These are phyloP conservation scores for Meleagris gallopavo DNA, from an alignment of 2,113 vertebrate species.

Conservation along the genomic window DNA sequence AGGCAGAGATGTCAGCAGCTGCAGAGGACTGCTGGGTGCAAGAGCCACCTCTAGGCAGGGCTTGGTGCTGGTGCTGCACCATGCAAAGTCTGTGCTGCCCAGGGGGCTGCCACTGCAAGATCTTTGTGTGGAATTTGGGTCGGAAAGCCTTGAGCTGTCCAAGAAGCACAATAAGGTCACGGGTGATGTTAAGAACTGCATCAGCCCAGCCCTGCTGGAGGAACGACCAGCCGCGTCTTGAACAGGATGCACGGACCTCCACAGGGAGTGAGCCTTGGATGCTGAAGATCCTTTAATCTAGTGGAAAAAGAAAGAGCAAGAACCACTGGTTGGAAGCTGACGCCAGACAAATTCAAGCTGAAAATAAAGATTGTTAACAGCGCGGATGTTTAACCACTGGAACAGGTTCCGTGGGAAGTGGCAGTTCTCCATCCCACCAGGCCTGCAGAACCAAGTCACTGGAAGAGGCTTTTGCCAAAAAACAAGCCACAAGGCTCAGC, in stretches of 20 bases:
- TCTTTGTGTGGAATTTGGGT: not conserved
- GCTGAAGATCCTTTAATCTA: slow-evolving; percentile 56
- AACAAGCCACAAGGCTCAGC: not conserved
- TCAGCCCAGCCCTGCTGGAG: slow-evolving; percentile 14
- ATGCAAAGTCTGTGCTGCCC: not conserved
- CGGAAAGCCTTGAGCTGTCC: not conserved
- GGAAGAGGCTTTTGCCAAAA: slow-evolving; percentile 6
- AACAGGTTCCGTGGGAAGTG: slow-evolving; percentile 21
- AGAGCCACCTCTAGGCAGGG: not conserved
- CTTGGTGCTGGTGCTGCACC: not conserved
- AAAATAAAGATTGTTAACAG: slow-evolving; percentile 40
- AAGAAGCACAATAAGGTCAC: not conserved
- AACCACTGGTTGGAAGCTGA: slow-evolving; percentile 37
- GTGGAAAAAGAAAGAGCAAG: slow-evolving; percentile 48
- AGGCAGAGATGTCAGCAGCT: not conserved
- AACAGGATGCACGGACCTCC: slow-evolving; percentile 56
- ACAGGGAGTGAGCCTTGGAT: slow-evolving; percentile 25
- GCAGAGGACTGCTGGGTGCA: not conserved
- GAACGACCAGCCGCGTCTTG: not conserved
- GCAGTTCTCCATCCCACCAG: not conserved
- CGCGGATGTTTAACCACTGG: not conserved
- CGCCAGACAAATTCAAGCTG: slow-evolving; percentile 37
- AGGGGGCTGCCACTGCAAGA: not conserved
- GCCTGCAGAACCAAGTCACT: slow-evolving; percentile 10
- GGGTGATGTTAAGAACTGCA: slow-evolving; percentile 33